These are phyloP conservation scores for Xylota sylvarum DNA, from an alignment of 2,888 invertebrate species.

Conservation along the genomic window DNA sequence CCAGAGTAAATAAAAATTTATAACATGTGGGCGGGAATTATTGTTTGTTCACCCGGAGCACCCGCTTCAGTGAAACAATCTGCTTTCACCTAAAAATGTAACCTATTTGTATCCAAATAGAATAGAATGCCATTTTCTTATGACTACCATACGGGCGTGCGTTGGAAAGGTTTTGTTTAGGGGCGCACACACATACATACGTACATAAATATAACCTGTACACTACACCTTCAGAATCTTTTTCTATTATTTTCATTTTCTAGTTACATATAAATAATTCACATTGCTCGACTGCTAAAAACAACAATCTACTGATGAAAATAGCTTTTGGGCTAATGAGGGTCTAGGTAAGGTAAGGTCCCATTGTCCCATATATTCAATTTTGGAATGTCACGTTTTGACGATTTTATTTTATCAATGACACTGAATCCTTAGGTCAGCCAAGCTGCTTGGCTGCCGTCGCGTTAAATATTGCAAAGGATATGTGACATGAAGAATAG, in stretches of 20 bases:
- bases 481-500: slow-evolving; percentile 46
- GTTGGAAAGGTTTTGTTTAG: too few relatives aligned
- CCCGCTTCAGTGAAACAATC: too few relatives aligned
- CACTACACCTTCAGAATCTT: not conserved
- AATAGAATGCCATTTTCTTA: too few relatives aligned
- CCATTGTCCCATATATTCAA: slow-evolving; percentile 40
- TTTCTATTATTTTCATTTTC: not conserved
- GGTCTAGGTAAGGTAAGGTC: not conserved
- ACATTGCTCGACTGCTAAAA: slow-evolving; percentile 11
- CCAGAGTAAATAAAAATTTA: too few relatives aligned
- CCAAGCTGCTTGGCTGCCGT: slow-evolving; percentile 24
- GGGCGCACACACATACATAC: not conserved
- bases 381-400: slow-evolving; percentile 57
- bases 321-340: slow-evolving; percentile 44
- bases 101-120: too few relatives aligned
- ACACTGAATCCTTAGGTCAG: slow-evolving; percentile 64
- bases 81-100: too few relatives aligned
- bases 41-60: too few relatives aligned
- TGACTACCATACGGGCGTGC: not conserved
- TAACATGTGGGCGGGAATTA: too few relatives aligned
- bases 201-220: not conserved
- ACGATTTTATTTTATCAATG: slow-evolving; percentile 57
- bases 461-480: slow-evolving; percentile 49
- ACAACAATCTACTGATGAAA: slow-evolving; percentile 46
- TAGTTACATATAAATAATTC: not conserved